Conservation (phyloP, 1,140 invertebrate species). For the Akabosia matsudoensis region DNA sequence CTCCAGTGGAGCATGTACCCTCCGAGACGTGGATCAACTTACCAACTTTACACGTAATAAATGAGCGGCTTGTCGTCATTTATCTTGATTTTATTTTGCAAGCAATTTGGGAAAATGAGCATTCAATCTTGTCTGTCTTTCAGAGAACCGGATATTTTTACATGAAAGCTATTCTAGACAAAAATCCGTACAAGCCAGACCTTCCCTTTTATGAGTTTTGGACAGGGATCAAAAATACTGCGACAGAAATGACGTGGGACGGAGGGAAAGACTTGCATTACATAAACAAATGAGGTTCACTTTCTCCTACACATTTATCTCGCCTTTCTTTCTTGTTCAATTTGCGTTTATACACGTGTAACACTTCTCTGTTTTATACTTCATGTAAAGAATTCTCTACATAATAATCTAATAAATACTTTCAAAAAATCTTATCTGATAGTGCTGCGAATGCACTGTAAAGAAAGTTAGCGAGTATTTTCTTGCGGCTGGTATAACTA, state of each 20-base stretch:
- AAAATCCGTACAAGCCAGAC: neutral
- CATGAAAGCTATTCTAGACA: conserved; percentile 8
- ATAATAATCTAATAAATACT: too few relatives aligned
- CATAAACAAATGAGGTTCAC: neutral
- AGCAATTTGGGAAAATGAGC: neutral
- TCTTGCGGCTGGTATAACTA: too few relatives aligned
- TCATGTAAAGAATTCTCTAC: too few relatives aligned
- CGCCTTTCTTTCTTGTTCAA: too few relatives aligned
- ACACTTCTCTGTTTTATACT: too few relatives aligned
- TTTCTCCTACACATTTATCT: neutral
- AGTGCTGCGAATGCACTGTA: too few relatives aligned
- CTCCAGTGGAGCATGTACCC: neutral
- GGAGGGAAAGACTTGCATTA: neutral
- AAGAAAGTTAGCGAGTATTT: too few relatives aligned
- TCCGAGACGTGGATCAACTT: neutral
- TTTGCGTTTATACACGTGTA: too few relatives aligned
- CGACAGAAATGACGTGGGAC: neutral
- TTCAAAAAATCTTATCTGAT: too few relatives aligned
- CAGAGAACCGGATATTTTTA: conserved; percentile 11
- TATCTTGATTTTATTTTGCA: too few relatives aligned
- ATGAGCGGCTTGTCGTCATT: too few relatives aligned
- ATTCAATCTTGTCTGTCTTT: neutral
- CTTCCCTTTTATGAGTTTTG: neutral
- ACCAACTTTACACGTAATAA: conserved; percentile 10
- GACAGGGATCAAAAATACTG: conserved; percentile 3